phyloP scores from a whole-genome alignment of 2,113 vertebrate species.

The Chaetodon auriga region DNA sequence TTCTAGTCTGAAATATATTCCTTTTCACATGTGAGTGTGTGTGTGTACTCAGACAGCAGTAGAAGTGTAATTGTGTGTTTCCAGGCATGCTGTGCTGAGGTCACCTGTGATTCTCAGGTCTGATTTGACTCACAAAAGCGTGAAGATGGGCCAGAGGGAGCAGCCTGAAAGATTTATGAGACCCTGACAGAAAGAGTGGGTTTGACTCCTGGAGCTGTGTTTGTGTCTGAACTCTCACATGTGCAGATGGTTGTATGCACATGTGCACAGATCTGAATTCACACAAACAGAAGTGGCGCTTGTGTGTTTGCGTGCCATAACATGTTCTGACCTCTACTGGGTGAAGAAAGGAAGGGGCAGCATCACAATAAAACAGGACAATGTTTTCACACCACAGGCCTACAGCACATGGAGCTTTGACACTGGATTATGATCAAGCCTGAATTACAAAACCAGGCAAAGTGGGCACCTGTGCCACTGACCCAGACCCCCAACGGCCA shows the following conservation, averaged over 20 bases:
- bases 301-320: background rate
- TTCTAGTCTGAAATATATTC: background rate
- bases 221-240: constrained; percentile 13
- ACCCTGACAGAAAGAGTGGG: constrained; percentile 3
- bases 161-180: constrained; percentile 60
- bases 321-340: background rate
- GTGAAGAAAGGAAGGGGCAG: background rate
- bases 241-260: background rate
- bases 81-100: constrained; percentile 11
- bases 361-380: background rate
- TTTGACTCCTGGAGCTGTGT: constrained; percentile 15
- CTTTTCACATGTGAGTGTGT: background rate
- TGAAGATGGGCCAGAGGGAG: constrained; percentile 12
- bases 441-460: too few species aligned
- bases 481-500: too few species aligned
- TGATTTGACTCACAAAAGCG: constrained; percentile 29
- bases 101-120: constrained; percentile 27
- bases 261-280: background rate
- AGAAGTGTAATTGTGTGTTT: constrained; percentile 12
- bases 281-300: background rate
- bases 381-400: too few species aligned
- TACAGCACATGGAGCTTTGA: background rate
- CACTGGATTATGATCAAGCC: background rate
- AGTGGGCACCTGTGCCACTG: too few species aligned
- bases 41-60: background rate